phyloP scores from a whole-genome alignment of 1,140 invertebrate species.

The Araneus ventricosus region DNA sequence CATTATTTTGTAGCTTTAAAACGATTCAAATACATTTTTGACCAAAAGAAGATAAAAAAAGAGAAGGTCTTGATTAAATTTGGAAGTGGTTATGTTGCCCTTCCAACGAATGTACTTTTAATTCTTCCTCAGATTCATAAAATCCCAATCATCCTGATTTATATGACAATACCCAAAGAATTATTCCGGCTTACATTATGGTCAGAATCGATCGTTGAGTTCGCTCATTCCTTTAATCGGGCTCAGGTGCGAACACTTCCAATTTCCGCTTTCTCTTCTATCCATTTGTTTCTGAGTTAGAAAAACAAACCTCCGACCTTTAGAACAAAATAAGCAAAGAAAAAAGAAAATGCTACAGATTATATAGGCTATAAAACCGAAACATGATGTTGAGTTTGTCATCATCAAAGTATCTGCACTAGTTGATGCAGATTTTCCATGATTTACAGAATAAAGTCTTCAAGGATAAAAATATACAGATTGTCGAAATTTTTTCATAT shows the following conservation, averaged over 20 bases:
- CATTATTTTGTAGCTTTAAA: too few species aligned
- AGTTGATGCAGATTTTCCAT: too few species aligned
- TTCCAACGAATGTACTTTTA: not conserved
- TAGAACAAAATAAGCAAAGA: not conserved
- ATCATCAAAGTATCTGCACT: too few species aligned
- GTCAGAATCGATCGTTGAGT: not conserved
- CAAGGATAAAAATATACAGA: too few species aligned
- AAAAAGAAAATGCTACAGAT: too few species aligned
- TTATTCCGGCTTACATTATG: not conserved
- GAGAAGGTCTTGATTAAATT: too few species aligned
- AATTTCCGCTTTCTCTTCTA: not conserved
- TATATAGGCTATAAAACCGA: too few species aligned
- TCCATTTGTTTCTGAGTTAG: not conserved
- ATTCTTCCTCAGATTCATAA: not conserved
- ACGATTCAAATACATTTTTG: too few species aligned
- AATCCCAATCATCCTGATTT: not conserved
- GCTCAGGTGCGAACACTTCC: conserved; percentile 9
- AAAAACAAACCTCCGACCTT: not conserved
- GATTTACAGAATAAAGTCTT: too few species aligned
- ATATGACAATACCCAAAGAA: not conserved
- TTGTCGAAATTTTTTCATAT: too few species aligned
- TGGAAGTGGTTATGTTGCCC: not conserved
- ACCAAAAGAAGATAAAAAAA: too few species aligned
- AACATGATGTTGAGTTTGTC: too few species aligned
- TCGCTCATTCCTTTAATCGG: not conserved